Base-by-base conservation (phyloP, 2,888 invertebrate species). In the Rhagophthalmus giganteus region DNA sequence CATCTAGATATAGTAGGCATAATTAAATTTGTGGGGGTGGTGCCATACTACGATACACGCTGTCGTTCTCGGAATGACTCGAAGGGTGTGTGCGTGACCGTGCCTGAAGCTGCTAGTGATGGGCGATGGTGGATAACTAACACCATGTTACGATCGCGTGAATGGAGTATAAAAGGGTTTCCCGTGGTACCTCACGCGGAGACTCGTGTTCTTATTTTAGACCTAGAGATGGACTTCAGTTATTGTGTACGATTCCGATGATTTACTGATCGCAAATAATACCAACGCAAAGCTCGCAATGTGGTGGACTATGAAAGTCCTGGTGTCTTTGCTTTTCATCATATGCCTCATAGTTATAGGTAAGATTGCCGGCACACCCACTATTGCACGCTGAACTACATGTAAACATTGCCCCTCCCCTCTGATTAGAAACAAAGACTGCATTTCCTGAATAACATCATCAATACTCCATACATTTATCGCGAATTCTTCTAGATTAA, bases 391-490 rank as follows among this genome's bases (percentile, higher is more conserved):
- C 68, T 67, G 67, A 64, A 60, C 64, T 67, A 67, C 70, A 73
- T 73, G 74, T 74, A 74, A 74, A 74, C 74, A 74, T 64, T 67
- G 73, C 73, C 73, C 74, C 73, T 74, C 74, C 73, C 74, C 73
- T 71, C 64, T 62, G 54, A 60, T 35, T 55, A 20, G 53, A 55
- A 49, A 55, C 52, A 55, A 52, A 55, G 52, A 49, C 49, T 47
- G 13, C 32, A 28, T 44, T 44, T 32, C 30, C 39, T 30, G 30
- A 13, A 34, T 25, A 39, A 45, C 32, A 38, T 28, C 8, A 30
- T 33, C 39, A 39, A 41, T n/a, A n/a, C n/a, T n/a, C n/a, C n/a
- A n/a, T n/a, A n/a, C n/a, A n/a, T n/a, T n/a, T n/a, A n/a, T n/a
- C n/a, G n/a, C n/a, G n/a, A n/a, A n/a, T n/a, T n/a, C n/a, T n/a